Evolutionary conservation across 2,797 vertebrate species (phyloP).

Genomic region (Zenarchopterus dispar): DNA sequence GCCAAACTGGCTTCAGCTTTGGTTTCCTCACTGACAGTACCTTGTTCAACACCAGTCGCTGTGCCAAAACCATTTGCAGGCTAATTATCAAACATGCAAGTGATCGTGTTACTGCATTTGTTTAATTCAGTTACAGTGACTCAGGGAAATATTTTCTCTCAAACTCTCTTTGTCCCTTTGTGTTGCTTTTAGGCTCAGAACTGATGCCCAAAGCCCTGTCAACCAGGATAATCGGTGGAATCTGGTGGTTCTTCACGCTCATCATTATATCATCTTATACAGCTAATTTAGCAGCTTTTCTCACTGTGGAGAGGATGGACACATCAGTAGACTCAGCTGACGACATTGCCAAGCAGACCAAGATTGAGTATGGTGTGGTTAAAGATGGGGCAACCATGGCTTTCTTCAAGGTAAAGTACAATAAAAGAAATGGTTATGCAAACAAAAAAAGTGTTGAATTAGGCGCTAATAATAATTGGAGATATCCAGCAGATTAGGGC

Average conservation of each 20-base stretch:
- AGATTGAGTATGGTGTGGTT: conserved; percentile 96
- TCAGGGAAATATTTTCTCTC: conserved; percentile 29
- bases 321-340: conserved; percentile 96
- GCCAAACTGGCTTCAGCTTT: conserved; percentile 43
- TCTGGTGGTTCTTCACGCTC: conserved; percentile 99
- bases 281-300: conserved; percentile 95
- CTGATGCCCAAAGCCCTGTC: conserved; percentile 99
- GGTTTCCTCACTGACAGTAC: conserved; percentile 35
- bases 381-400: conserved; percentile 97
- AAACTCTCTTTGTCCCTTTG: conserved; percentile 29
- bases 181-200: conserved; percentile 88
- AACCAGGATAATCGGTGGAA: conserved; percentile 97
- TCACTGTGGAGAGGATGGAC: conserved; percentile 97
- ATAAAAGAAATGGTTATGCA: background rate
- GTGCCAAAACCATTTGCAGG: conserved; percentile 53
- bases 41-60: conserved; percentile 38
- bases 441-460: conserved; percentile 1
- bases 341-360: conserved; percentile 98
- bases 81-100: conserved; percentile 54
- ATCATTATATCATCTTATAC: conserved; percentile 99
- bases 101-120: conserved; percentile 39
- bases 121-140: conserved; percentile 35
- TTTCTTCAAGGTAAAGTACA: conserved; percentile 92
- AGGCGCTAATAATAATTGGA: conserved; percentile 13
- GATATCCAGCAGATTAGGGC: no score